Base-by-base conservation (phyloP, 2,797 vertebrate species). In the Acrossocheilus wenchowensis region DNA sequence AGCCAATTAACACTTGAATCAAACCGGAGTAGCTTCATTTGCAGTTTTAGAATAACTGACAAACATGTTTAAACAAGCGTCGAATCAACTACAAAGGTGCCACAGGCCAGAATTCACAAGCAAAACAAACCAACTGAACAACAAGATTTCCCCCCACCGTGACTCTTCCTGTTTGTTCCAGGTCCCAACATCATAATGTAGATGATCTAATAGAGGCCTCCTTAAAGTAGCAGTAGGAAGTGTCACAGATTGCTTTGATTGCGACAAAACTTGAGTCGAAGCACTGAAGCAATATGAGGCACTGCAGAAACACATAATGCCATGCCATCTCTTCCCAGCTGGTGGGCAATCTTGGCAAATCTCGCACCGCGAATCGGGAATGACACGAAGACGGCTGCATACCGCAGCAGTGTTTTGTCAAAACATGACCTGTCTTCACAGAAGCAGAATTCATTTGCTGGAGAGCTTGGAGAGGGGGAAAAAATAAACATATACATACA, bases 1-100 rank as follows among this genome's bases (percentile, higher is more conserved):
- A 89, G 84, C 89, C 88, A 93, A 92, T 92, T 91, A 92, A 90
- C 91, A 91, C 91, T 85, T 92, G 80, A 87, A 87, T 89, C 88
- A 89, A 89, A 86, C 79, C 78, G 48, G 81, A 34, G 84, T 11
- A 39, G 87, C 81, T 91, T 94, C 84, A 93, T 93, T 93, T 93
- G 87, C 88, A 84, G 87, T 87, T 93, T 91, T 60, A 81, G 87
- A 92, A 91, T 74, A 89, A 81, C 73, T 81, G 81, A 90, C 86
- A 87, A 89, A 89, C 87, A 87, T 88, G 82, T 87, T 86, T 86
- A 89, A 91, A 90, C 83, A 92, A 87, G 82, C 87, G 75, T 88
- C 57, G 82, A 86, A 87, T 92, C 84, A 88, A 92, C 91, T 87
- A 74, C 14, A 90, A 87, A 83, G 82, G 78, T 89, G 87, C 85